Base-by-base conservation (phyloP, 2,888 invertebrate species). In the Meteorus cinctellus region DNA sequence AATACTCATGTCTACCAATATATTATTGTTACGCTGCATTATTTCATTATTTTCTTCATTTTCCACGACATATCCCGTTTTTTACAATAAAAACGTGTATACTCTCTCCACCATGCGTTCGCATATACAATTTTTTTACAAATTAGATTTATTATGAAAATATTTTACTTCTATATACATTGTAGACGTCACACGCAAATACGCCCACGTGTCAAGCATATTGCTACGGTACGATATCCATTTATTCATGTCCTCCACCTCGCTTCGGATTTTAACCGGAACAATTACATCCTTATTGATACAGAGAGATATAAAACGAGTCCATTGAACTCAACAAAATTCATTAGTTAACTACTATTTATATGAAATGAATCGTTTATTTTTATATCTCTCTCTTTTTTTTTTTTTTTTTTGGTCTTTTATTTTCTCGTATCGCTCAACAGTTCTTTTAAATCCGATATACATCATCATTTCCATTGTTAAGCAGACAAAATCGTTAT, bases 111-210 rank as follows among this genome's bases (percentile, higher is more conserved):
- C 70, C 65, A 45, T 60, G 75, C 70, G 68, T 68, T 78, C 29
- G 48, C 72, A 45, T 77, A 24, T 51, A 74, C 63, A 73, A 45
- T 73, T 70, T 75, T 83, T 86, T 85, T 86, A 87, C 86, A 87
- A 87, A 85, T 86, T 76, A 41, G 55, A 71, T 60, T 59, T 62
- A 62, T 72, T 87, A 87, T 82, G 87, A 87, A 87, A 87, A 87
- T 87, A 87, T 86, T 83, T 82, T 83, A 86, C 82, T 85, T 80
- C 85, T 77, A 41, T 14, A 31, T 36, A 31, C 24, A 51, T 45
- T 68, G 8, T 24, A 48, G 51, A 29, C n/a, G 27, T 31, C 59
- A 69, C 31, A 65, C 36, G 6, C 48, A 29, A n/a, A 19, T 55
- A 55, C 6, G n/a, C 1, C 6, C n/a, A n/a, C 8, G n/a, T 55